Evolutionary conservation across 2,888 invertebrate genomes (phyloP).

Genomic region (Oscheius sp.): DNA sequence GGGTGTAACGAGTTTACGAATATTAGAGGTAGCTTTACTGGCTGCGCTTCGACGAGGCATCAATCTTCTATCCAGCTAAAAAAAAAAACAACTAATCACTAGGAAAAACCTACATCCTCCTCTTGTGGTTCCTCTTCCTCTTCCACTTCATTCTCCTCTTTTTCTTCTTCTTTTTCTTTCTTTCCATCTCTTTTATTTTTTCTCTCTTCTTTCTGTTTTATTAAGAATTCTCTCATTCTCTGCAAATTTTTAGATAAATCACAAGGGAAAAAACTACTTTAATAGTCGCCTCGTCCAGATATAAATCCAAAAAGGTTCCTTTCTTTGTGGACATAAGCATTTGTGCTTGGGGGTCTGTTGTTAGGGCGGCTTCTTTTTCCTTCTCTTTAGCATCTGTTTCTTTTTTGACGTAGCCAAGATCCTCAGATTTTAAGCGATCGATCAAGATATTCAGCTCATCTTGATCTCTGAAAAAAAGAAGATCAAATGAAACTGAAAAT

Average conservation of each 20-base stretch:
- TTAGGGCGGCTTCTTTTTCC: conserved; percentile 17
- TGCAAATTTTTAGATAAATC: conserved; percentile 41
- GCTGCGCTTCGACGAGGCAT: conserved; percentile 62
- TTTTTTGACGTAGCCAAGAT: conserved; percentile 57
- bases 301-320: conserved; percentile 55
- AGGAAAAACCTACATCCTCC: conserved; percentile 8
- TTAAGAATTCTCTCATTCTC: conserved; percentile 78
- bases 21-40: conserved; percentile 48
- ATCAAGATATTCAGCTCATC: conserved; percentile 85
- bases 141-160: conserved; percentile 37
- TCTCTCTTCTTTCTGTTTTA: conserved; percentile 73
- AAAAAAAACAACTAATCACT: neutral
- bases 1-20: conserved; percentile 40
- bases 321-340: conserved; percentile 51
- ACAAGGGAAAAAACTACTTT: conserved; percentile 31
- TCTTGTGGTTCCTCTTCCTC: conserved; percentile 33
- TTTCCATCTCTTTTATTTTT: conserved; percentile 49
- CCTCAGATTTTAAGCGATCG: conserved; percentile 62
- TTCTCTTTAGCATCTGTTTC: conserved; percentile 40
- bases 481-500: neutral
- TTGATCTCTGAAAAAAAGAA: conserved; percentile 75
- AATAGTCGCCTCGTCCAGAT: conserved; percentile 38
- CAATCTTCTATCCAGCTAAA: conserved; percentile 58
- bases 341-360: conserved; percentile 31
- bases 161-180: conserved; percentile 49